These are phyloP conservation scores for Drosophila saltans DNA, from an alignment of 1,140 invertebrate genomes.

Conservation along the genomic window DNA sequence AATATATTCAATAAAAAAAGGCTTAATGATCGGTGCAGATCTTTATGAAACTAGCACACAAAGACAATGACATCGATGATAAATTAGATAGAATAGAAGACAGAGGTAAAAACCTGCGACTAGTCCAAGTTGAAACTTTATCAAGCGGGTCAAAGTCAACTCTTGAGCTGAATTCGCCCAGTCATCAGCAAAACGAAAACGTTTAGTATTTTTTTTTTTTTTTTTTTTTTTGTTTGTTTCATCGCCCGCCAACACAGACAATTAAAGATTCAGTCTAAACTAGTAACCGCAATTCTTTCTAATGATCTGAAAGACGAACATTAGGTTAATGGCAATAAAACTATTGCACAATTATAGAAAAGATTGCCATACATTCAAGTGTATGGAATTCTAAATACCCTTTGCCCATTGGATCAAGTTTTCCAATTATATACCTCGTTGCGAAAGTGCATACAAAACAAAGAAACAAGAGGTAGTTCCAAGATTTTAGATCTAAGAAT, in stretches of 20 bases:
- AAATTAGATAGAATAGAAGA: slow-evolving; percentile 35
- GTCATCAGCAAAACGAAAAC: slow-evolving; percentile 55
- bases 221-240: slow-evolving; percentile 18
- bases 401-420: neutral
- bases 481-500: neutral
- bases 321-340: slow-evolving; percentile 46
- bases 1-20: slow-evolving; percentile 30
- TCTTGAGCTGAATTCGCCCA: slow-evolving; percentile 62
- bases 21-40: slow-evolving; percentile 27
- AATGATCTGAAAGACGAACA: slow-evolving; percentile 30
- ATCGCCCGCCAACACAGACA: slow-evolving; percentile 43
- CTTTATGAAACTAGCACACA: slow-evolving; percentile 41
- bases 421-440: neutral
- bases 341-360: slow-evolving; percentile 3
- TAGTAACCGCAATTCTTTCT: slow-evolving; percentile 50
- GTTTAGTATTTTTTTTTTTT: neutral
- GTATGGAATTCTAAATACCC: neutral
- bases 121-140: slow-evolving; percentile 48
- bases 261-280: slow-evolving; percentile 42
- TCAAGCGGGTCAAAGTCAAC: slow-evolving; percentile 74
- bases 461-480: neutral
- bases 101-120: slow-evolving; percentile 41
- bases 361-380: neutral
- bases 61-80: slow-evolving; percentile 36
- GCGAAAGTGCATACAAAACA: neutral